phyloP scores from a whole-genome alignment of 2,888 invertebrate species.

The Trypoxylon attenuatum region DNA sequence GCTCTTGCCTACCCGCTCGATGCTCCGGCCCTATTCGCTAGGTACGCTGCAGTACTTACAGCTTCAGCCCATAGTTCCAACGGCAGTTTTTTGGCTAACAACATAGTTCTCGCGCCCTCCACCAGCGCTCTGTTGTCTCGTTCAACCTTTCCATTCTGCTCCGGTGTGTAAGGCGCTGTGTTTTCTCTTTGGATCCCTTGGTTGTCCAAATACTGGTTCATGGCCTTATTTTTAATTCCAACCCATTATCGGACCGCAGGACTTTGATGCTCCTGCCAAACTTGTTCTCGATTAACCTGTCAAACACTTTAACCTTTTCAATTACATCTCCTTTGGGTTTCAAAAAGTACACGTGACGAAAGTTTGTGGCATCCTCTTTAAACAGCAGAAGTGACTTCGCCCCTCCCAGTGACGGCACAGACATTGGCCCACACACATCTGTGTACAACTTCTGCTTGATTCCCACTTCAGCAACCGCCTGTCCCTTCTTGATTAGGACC shows the following conservation, averaged over 20 bases:
- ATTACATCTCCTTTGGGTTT: slow-evolving; percentile 26
- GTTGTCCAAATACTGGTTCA: not conserved
- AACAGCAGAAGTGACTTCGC: slow-evolving; percentile 45
- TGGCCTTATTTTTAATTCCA: slow-evolving; percentile 18
- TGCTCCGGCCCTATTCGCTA: slow-evolving; percentile 3
- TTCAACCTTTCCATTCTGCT: slow-evolving; percentile 54
- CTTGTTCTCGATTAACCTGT: slow-evolving; percentile 17
- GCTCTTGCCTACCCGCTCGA: not conserved
- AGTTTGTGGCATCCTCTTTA: slow-evolving; percentile 46
- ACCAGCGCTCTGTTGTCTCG: slow-evolving; percentile 54
- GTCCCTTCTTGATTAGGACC: not conserved
- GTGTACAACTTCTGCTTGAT: slow-evolving; percentile 28
- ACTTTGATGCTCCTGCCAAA: slow-evolving; percentile 2
- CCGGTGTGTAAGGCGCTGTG: slow-evolving; percentile 48
- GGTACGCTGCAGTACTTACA: slow-evolving; percentile 11
- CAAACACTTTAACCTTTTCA: slow-evolving; percentile 33
- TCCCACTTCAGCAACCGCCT: not conserved
- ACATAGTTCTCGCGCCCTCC: slow-evolving; percentile 50
- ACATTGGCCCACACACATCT: slow-evolving; percentile 54
- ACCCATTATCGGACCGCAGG: slow-evolving; percentile 34
- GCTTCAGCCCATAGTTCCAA: slow-evolving; percentile 18
- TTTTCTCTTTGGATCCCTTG: slow-evolving; percentile 44
- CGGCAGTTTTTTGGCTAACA: not conserved
- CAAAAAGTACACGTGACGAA: slow-evolving; percentile 39
- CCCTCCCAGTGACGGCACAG: slow-evolving; percentile 43